Conservation (phyloP, 53 echinoderm and acorn worm species). For the Paelopatides confundens region DNA sequence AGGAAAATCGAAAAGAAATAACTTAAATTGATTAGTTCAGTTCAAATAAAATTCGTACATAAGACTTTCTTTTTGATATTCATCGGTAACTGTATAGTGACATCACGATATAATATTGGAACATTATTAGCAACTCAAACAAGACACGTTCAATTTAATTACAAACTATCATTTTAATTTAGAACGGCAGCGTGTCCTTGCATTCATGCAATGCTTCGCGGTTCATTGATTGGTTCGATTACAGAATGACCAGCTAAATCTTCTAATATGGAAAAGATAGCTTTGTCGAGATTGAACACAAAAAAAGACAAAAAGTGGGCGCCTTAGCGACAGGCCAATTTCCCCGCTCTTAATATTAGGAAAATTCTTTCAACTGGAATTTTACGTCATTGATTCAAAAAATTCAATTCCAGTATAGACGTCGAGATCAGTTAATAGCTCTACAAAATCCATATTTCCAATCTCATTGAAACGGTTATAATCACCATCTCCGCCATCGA, state of each 20-base stretch:
- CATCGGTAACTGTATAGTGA: not conserved
- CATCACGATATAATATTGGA: not conserved
- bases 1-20: not conserved
- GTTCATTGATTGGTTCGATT: constrained; percentile 20
- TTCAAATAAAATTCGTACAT: not conserved
- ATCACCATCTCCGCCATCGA: constrained; percentile 46
- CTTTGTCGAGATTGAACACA: constrained; percentile 26
- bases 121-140: not conserved
- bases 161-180: constrained; percentile 3
- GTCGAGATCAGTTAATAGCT: constrained; percentile 41
- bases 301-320: not conserved
- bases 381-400: constrained; percentile 38
- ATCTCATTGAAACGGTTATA: constrained; percentile 42
- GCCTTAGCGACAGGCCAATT: constrained; percentile 30
- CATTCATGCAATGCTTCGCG: not conserved
- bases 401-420: constrained; percentile 41
- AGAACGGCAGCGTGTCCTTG: not conserved
- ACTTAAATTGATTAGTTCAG: not conserved
- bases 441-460: constrained; percentile 49
- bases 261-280: constrained; percentile 30
- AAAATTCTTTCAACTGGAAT: constrained; percentile 36
- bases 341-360: constrained; percentile 9
- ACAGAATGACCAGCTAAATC: constrained; percentile 38
- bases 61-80: not conserved
- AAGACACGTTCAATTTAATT: not conserved